These are phyloP conservation scores for Dicycla oo DNA, from an alignment of 2,888 invertebrate genomes.

Conservation along the genomic window DNA sequence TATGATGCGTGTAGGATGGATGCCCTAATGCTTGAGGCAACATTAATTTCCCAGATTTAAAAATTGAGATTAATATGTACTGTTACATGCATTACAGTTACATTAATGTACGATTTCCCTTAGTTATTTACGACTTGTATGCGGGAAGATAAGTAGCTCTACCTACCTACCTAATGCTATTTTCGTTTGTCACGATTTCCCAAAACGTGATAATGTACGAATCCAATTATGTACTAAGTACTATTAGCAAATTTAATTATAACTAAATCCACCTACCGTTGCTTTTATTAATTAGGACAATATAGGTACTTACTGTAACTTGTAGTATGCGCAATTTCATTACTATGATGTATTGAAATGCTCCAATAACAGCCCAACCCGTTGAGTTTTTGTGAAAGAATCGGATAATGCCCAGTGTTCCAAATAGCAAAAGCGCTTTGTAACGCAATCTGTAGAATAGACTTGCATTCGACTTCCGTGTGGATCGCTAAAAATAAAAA, in stretches of 20 bases:
- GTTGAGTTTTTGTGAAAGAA: conserved; percentile 54
- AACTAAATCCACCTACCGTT: conserved; percentile 7
- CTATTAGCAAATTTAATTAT: conserved; percentile 38
- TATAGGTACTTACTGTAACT: conserved; percentile 24
- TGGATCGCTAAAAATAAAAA: conserved; percentile 58
- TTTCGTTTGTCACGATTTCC: conserved; percentile 22
- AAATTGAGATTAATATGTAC: neutral
- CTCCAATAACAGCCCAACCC: conserved; percentile 57
- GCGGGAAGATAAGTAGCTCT: conserved; percentile 39
- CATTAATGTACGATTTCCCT: conserved; percentile 28
- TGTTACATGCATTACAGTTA: neutral
- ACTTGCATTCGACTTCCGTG: conserved; percentile 57
- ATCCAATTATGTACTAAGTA: conserved; percentile 10
- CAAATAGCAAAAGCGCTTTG: conserved; percentile 60
- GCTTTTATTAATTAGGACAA: conserved; percentile 48
- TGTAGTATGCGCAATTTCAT: conserved; percentile 55
- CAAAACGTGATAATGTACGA: conserved; percentile 8
- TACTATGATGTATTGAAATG: conserved; percentile 57
- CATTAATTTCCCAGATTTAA: neutral
- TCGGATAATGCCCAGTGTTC: conserved; percentile 54
- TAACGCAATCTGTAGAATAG: conserved; percentile 56
- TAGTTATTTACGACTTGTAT: conserved; percentile 38
- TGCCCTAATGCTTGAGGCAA: conserved; percentile 4
- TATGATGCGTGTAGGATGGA: conserved; percentile 24
- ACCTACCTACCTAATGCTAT: neutral